Evolutionary conservation across 2,113 vertebrate genomes (phyloP).

Genomic region (Cyanoramphus novaezelandiae): DNA sequence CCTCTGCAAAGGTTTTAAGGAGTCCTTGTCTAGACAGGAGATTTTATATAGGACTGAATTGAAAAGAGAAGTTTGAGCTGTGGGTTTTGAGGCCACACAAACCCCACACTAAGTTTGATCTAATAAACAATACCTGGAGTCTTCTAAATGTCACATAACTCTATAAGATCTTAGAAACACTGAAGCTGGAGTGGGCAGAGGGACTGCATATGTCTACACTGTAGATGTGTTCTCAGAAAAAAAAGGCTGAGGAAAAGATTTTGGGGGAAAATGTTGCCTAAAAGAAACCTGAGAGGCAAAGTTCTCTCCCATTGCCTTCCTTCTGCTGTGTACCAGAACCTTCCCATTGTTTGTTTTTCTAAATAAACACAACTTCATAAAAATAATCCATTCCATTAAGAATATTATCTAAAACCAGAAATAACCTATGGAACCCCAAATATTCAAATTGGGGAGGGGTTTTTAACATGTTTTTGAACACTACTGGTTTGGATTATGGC

Average conservation of each 20-base stretch:
- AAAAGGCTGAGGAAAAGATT: neutral
- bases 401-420: neutral
- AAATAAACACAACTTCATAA: neutral
- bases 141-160: neutral
- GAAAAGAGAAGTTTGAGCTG: neutral
- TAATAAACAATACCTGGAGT: neutral
- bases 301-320: neutral
- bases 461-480: neutral
- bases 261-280: neutral
- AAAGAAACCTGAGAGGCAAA: neutral
- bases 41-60: neutral
- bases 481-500: neutral
- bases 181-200: neutral
- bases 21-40: neutral
- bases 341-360: neutral
- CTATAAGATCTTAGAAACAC: neutral
- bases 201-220: rapidly evolving
- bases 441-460: neutral
- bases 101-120: neutral
- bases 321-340: neutral
- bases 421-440: neutral
- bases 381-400: neutral
- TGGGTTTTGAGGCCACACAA: neutral
- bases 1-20: neutral
- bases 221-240: neutral